phyloP scores from a whole-genome alignment of 2,888 invertebrate genomes.

The Rutpela maculata region DNA sequence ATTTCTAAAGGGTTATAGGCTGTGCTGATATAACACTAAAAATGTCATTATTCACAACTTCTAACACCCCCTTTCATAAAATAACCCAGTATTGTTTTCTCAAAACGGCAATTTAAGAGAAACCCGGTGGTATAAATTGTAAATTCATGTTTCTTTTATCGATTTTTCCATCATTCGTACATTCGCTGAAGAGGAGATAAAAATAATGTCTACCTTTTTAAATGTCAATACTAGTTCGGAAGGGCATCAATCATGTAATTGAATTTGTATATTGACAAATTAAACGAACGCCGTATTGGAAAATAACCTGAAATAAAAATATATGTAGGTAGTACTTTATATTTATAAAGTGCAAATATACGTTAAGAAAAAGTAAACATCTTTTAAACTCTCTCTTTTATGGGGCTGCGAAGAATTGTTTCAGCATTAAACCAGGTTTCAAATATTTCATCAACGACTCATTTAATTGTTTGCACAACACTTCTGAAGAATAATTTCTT shows the following conservation, averaged over 20 bases:
- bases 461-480: no score
- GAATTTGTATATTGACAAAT: slow-evolving; percentile 7
- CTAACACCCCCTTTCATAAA: slow-evolving; percentile 20
- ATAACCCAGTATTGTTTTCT: slow-evolving; percentile 12
- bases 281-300: background rate
- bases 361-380: background rate
- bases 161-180: slow-evolving; percentile 21
- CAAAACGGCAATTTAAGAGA: slow-evolving; percentile 8
- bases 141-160: slow-evolving; percentile 25
- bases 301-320: background rate
- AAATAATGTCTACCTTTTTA: slow-evolving; percentile 12
- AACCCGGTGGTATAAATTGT: slow-evolving; percentile 18
- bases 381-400: background rate
- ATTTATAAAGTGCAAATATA: background rate
- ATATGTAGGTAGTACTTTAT: background rate
- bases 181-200: background rate
- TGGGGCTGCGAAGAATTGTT: background rate
- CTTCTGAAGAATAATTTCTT: no score
- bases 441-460: no score
- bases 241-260: slow-evolving; percentile 1
- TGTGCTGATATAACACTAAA: slow-evolving; percentile 21
- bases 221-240: slow-evolving; percentile 3
- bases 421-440: background rate
- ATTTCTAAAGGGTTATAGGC: slow-evolving; percentile 33
- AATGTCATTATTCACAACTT: slow-evolving; percentile 39